Conservation (phyloP, 2,113 vertebrate genomes). For the Hippocampus guttulatus region DNA sequence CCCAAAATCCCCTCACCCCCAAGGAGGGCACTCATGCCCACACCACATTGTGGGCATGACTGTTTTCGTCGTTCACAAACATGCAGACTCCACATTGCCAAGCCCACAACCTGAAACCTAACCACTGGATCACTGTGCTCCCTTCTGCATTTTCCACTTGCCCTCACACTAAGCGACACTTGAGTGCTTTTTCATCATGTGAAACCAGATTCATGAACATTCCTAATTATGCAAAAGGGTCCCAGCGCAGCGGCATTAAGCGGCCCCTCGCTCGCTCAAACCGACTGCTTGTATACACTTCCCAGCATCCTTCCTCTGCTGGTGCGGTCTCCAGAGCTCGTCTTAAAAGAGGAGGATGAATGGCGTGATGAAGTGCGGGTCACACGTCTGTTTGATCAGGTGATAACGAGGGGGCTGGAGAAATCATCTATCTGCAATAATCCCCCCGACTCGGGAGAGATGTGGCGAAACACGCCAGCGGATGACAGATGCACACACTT, state of each 20-base stretch:
- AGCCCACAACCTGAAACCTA: not conserved
- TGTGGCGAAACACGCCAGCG: slow-evolving; percentile 44
- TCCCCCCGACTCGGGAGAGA: slow-evolving; percentile 74
- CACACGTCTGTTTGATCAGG: slow-evolving; percentile 73
- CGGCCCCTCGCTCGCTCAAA: slow-evolving; percentile 39
- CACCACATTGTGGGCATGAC: not conserved
- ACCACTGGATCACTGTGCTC: not conserved
- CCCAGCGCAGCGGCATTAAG: slow-evolving; percentile 56
- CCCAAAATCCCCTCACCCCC: no score
- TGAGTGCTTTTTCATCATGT: slow-evolving; percentile 11
- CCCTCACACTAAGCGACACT: not conserved
- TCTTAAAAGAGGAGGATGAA: slow-evolving; percentile 69
- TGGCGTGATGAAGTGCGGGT: slow-evolving; percentile 70
- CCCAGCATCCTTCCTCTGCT: slow-evolving; percentile 38
- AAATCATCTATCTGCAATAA: slow-evolving; percentile 76
- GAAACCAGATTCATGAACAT: slow-evolving; percentile 27
- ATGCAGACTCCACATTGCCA: not conserved
- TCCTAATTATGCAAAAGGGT: slow-evolving; percentile 62
- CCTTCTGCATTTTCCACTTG: not conserved
- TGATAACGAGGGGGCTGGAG: slow-evolving; percentile 71
- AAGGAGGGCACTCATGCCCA: not conserved
- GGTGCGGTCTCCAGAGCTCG: slow-evolving; percentile 64
- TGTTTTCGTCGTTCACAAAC: not conserved
- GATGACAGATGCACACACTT: slow-evolving; percentile 67
- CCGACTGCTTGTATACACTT: slow-evolving; percentile 53